Conservation (phyloP, 2,113 vertebrate genomes). For the Bos javanicus region DNA sequence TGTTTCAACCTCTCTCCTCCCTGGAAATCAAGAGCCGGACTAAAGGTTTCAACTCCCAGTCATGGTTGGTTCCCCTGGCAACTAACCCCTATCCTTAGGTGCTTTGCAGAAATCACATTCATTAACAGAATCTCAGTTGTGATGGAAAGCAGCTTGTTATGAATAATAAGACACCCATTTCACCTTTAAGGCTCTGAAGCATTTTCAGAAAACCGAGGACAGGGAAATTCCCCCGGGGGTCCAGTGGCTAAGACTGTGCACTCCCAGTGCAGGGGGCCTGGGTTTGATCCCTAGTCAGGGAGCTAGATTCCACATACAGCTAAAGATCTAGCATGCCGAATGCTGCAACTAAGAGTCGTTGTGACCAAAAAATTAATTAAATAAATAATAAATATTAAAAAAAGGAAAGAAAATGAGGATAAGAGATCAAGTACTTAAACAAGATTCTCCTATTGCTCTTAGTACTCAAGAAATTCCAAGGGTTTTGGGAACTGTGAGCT, state of each 20-base stretch:
- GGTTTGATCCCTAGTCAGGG: neutral
- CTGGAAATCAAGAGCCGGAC: neutral
- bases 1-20: neutral
- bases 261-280: neutral
- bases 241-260: neutral
- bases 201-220: neutral
- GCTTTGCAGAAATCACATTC: neutral
- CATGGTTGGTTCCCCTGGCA: neutral
- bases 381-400: neutral
- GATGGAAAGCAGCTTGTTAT: neutral
- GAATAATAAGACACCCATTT: neutral
- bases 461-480: neutral
- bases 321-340: neutral
- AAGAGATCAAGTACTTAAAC: neutral
- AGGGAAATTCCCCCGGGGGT: neutral
- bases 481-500: neutral
- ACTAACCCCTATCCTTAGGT: neutral
- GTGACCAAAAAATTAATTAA: neutral
- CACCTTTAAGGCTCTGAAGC: neutral
- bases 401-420: neutral
- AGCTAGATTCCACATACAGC: neutral
- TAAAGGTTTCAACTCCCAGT: neutral
- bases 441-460: neutral
- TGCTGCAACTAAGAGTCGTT: neutral
- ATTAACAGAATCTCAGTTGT: neutral